phyloP scores from a whole-genome alignment of 92 coral and sea anemone species.

The Parazoanthus darwini region DNA sequence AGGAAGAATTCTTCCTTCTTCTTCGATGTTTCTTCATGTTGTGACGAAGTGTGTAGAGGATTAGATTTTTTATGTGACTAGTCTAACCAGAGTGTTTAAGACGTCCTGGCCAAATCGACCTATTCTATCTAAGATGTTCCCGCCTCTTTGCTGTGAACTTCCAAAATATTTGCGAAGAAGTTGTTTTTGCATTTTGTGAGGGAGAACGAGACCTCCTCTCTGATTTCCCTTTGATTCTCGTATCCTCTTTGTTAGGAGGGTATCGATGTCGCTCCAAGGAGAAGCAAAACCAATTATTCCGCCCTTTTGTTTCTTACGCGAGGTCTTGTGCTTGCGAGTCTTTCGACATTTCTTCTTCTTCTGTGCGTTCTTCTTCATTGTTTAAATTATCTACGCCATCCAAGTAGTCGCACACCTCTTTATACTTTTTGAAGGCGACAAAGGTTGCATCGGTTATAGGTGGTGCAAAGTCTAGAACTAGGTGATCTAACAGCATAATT shows the following conservation, averaged over 20 bases:
- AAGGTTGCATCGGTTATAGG: conserved; percentile 14
- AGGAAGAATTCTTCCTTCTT: neutral
- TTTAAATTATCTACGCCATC: conserved; percentile 6
- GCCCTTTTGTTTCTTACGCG: neutral
- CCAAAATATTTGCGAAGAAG: conserved; percentile 13
- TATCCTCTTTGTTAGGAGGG: conserved; percentile 10
- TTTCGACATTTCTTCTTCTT: conserved; percentile 8
- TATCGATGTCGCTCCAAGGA: conserved; percentile 10
- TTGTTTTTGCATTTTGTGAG: conserved; percentile 6
- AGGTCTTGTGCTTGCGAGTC: conserved; percentile 10
- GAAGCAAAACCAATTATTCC: conserved; percentile 7
- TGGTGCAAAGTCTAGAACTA: conserved; percentile 13
- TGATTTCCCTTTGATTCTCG: conserved; percentile 10
- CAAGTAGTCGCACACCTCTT: conserved; percentile 9
- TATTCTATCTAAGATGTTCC: conserved; percentile 9
- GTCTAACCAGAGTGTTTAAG: neutral
- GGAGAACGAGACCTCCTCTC: conserved; percentile 13
- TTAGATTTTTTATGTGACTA: conserved; percentile 7
- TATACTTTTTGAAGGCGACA: conserved; percentile 13
- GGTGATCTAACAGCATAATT: neutral
- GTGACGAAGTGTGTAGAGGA: conserved; percentile 15
- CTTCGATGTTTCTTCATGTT: conserved; percentile 2
- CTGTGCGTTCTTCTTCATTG: conserved; percentile 10
- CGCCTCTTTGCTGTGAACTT: conserved; percentile 14
- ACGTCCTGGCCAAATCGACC: conserved; percentile 2